Evolutionary conservation across 2,888 invertebrate genomes (phyloP).

Genomic region (Hartigia nigra): DNA sequence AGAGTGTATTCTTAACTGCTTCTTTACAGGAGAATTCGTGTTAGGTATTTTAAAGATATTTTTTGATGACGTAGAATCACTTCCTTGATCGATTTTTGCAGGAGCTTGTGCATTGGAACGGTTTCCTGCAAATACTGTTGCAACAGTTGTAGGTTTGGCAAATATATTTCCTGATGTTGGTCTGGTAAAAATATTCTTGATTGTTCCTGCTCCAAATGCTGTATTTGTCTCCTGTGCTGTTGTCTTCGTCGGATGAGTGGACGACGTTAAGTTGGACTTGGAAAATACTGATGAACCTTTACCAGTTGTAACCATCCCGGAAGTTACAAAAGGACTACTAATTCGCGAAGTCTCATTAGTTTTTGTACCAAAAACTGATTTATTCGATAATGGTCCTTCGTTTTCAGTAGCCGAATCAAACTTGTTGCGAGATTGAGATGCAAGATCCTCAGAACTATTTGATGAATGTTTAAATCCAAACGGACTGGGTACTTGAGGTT

Average conservation of each 20-base stretch:
- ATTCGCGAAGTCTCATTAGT: not conserved
- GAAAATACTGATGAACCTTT: not conserved
- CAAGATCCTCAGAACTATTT: not conserved
- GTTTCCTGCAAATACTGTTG: not conserved
- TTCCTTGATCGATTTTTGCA: not conserved
- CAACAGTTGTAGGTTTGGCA: not conserved
- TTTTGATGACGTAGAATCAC: constrained; percentile 25
- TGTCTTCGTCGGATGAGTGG: not conserved
- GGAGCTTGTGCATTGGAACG: not conserved
- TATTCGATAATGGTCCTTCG: not conserved
- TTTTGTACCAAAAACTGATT: not conserved
- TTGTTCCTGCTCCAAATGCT: constrained; percentile 30
- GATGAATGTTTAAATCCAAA: not conserved
- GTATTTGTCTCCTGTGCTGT: constrained; percentile 13
- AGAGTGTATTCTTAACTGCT: constrained; percentile 23
- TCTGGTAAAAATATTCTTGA: constrained; percentile 38
- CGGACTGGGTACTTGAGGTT: not conserved
- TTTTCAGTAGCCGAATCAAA: not conserved
- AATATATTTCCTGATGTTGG: constrained; percentile 32
- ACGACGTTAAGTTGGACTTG: not conserved
- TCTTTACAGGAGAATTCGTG: constrained; percentile 11
- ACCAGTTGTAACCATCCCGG: not conserved
- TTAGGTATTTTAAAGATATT: constrained; percentile 18
- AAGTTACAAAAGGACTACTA: not conserved
- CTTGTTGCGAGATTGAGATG: not conserved